Percentiles rank a stretch among this genome's conserved stretches.
Conservation (phyloP, 2,888 invertebrate genomes). For the Lasius fuliginosus region DNA sequence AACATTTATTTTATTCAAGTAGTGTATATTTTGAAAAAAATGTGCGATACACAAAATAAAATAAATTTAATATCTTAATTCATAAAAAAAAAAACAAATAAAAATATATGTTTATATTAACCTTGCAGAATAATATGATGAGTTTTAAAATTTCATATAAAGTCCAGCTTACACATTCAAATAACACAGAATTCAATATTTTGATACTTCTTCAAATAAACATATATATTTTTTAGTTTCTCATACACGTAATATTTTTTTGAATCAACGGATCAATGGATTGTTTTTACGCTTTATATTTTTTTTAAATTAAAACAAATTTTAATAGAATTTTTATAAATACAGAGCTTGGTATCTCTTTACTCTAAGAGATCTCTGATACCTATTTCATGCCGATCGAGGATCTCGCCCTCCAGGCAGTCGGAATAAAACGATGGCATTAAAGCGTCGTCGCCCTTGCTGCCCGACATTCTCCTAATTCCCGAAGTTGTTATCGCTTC, state of each 20-base stretch:
- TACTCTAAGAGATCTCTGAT: background rate
- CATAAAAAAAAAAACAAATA: background rate
- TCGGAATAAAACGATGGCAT: slow-evolving; percentile 18
- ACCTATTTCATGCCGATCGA: slow-evolving; percentile 37
- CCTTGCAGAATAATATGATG: background rate
- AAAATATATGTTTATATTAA: background rate
- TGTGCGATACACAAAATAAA: background rate
- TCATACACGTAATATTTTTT: background rate
- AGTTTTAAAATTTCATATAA: background rate
- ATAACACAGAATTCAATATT: background rate
- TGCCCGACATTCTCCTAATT: slow-evolving; percentile 31
- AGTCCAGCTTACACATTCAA: background rate
- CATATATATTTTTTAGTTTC: background rate
- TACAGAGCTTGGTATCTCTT: background rate
- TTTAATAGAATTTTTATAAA: background rate
- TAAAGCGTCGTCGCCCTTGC: slow-evolving; percentile 13
- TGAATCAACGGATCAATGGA: background rate
- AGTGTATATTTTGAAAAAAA: background rate
- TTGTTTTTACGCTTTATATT: background rate
- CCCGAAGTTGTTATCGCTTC: slow-evolving; percentile 39
- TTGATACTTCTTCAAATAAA: background rate
- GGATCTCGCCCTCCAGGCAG: slow-evolving; percentile 8
- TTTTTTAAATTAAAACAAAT: background rate
- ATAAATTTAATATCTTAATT: slow-evolving; percentile 9
- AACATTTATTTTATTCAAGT: background rate